Conservation (phyloP, 1,140 invertebrate species). For the Panagrolaimus sp. region DNA sequence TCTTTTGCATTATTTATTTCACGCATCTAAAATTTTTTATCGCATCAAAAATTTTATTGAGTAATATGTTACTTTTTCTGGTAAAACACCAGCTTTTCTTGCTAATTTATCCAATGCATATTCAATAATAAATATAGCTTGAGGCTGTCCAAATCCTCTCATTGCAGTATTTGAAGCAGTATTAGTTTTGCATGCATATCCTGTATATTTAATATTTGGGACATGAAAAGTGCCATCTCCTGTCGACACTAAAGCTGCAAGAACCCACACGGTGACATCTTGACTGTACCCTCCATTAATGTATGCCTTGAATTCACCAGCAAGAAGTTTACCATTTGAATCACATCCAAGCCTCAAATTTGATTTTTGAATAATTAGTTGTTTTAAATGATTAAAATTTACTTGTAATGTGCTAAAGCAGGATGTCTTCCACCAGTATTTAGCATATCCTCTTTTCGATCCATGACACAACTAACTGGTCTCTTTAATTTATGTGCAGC, state of each 20-base stretch:
- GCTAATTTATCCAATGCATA: conserved; percentile 58
- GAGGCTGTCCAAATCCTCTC: conserved; percentile 62
- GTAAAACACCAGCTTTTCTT: conserved; percentile 34
- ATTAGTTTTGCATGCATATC: conserved; percentile 52
- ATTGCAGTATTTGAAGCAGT: conserved; percentile 62
- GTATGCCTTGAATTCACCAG: conserved; percentile 26
- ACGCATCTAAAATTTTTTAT: too few species aligned
- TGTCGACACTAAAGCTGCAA: conserved; percentile 14
- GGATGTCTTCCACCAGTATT: conserved; percentile 39
- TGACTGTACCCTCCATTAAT: conserved; percentile 29
- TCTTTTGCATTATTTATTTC: too few species aligned
- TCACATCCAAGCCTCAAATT: conserved; percentile 28
- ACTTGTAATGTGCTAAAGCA: conserved; percentile 33
- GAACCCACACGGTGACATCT: conserved; percentile 24
- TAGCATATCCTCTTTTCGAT: conserved; percentile 32
- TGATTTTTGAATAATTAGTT: too few species aligned
- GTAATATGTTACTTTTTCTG: conserved; percentile 28
- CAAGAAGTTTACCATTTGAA: conserved; percentile 27
- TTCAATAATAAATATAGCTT: conserved; percentile 59
- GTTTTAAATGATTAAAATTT: background rate
- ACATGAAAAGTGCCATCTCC: conserved; percentile 58
- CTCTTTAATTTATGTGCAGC: conserved; percentile 27
- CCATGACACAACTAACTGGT: conserved; percentile 26
- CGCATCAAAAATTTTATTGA: too few species aligned
- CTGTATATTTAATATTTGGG: conserved; percentile 51